Evolutionary conservation across 2,888 invertebrate species (phyloP), one percentile per base, ranked within the genome.

Genomic region (Anorthoa munda): DNA sequence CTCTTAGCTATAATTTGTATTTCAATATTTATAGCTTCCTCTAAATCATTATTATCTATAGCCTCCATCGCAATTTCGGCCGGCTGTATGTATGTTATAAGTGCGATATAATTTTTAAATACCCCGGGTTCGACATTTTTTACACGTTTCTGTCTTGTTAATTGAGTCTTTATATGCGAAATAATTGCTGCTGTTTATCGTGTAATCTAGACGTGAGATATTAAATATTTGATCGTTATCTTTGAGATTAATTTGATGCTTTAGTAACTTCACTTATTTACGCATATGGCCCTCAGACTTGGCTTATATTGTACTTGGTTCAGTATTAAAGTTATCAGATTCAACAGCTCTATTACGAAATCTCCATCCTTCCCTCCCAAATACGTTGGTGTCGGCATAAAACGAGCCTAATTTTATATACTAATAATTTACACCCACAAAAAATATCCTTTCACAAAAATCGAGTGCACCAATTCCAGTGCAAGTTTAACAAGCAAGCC

Each of bases 21-120:
- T 75, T 67, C 17, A 58, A 55, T 68, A 83, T 83, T 83, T 68
- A 75, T 70, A 71, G 67, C 70, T 80, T 80, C 81, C 67, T 66
- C 46, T 63, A 48, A 48, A 66, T 79, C 23, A 67, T 61, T 45
- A 46, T 70, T 63, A 65, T 81, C 56, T 73, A 51, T 63, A 70
- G 45, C 82, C 67, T 56, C 59, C n/a, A 73, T 66, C 46, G 56
- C 26, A 18, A 53, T 72, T 60, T 39, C 17, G 4, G n/a, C 18
- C n/a, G n/a, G 23, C 55, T 68, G 5, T 48, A 58, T 63, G 26
- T 58, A 39, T 39, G 46, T 61, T 59, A 15, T 59, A 55, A 17
- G 53, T 46, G 31, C 21, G 39, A 81, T 75, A 80, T 45, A 31
- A 26, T 45, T 72, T 58, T 56, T 48, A 21, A 66, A 39, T 48